A percentile compares a stretch with the other conserved stretches of the same genome.
Evolutionary conservation across 2,888 invertebrate species (phyloP).

Genomic region (Spilosoma lubricipeda): DNA sequence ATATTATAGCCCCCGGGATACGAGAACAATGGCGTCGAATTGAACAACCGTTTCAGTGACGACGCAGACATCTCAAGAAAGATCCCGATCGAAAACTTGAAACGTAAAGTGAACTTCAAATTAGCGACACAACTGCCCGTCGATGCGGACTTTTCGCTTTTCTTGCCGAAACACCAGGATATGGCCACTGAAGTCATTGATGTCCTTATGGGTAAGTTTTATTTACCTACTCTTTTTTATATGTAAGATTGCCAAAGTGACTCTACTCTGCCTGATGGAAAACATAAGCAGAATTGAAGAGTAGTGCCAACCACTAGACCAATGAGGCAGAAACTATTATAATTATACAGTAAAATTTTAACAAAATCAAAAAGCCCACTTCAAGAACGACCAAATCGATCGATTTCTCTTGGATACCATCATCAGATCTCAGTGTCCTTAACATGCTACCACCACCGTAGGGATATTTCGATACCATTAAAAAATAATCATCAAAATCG

Average conservation of each 20-base stretch:
- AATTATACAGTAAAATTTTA: too few relatives aligned
- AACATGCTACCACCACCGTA: too few relatives aligned
- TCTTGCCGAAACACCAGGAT: slow-evolving; percentile 89
- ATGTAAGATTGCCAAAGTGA: too few relatives aligned
- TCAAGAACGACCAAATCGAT: too few relatives aligned
- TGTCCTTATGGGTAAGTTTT: slow-evolving; percentile 87
- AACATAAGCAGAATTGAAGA: background rate
- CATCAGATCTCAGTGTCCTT: too few relatives aligned
- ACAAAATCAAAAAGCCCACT: too few relatives aligned
- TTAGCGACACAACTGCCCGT: slow-evolving; percentile 85
- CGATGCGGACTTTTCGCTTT: slow-evolving; percentile 90
- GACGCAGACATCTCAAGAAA: slow-evolving; percentile 73
- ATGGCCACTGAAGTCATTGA: slow-evolving; percentile 90
- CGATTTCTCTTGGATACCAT: too few relatives aligned
- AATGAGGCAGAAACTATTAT: too few relatives aligned
- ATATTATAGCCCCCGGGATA: slow-evolving; percentile 74
- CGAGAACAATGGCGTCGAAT: slow-evolving; percentile 84
- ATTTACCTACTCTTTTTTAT: background rate
- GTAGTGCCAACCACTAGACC: too few relatives aligned
- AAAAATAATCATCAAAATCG: too few relatives aligned
- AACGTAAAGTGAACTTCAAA: slow-evolving; percentile 85
- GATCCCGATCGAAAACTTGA: slow-evolving; percentile 84
- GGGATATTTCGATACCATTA: too few relatives aligned
- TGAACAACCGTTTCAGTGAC: slow-evolving; percentile 88
- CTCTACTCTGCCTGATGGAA: background rate